Percentiles rank a stretch among this genome's conserved stretches.
Conservation (phyloP, 1,140 invertebrate genomes). For the Drosophila tani region DNA sequence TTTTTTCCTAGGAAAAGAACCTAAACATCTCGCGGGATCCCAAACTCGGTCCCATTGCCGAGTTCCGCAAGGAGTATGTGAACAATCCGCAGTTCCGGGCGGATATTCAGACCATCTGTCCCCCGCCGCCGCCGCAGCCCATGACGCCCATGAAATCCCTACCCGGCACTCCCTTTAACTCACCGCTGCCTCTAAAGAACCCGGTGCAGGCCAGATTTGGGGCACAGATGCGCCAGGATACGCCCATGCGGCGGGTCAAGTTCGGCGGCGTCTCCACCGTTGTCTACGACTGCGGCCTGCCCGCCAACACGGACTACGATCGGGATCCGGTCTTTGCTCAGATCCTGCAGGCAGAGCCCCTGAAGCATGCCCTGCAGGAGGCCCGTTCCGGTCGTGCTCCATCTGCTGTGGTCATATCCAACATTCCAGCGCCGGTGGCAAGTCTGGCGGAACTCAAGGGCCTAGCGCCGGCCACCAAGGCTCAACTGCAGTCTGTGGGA, state of each 20-base stretch:
- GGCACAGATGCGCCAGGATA: conserved; percentile 77
- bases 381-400: conserved; percentile 42
- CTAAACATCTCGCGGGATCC: conserved; percentile 86
- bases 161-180: conserved; percentile 63
- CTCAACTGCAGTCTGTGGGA: conserved; percentile 86
- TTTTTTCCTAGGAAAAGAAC: conserved; percentile 83
- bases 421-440: conserved; percentile 35
- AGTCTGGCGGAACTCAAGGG: conserved; percentile 72
- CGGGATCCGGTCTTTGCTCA: conserved; percentile 78
- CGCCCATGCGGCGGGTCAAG: conserved; percentile 77
- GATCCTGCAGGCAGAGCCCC: conserved; percentile 72
- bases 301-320: conserved; percentile 76
- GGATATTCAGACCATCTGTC: conserved; percentile 74
- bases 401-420: conserved; percentile 59
- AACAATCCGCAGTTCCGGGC: conserved; percentile 86
- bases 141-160: conserved; percentile 56
- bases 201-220: conserved; percentile 65
- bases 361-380: conserved; percentile 68
- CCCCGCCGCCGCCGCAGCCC: conserved; percentile 24
- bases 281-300: conserved; percentile 72
- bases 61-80: conserved; percentile 86
- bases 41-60: conserved; percentile 86
- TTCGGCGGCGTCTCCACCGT: conserved; percentile 76
- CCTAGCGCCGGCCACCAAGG: conserved; percentile 85
- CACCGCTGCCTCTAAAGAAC: conserved; percentile 74